phyloP scores from a whole-genome alignment of 2,113 vertebrate genomes.

The Rhinogobius similis region DNA sequence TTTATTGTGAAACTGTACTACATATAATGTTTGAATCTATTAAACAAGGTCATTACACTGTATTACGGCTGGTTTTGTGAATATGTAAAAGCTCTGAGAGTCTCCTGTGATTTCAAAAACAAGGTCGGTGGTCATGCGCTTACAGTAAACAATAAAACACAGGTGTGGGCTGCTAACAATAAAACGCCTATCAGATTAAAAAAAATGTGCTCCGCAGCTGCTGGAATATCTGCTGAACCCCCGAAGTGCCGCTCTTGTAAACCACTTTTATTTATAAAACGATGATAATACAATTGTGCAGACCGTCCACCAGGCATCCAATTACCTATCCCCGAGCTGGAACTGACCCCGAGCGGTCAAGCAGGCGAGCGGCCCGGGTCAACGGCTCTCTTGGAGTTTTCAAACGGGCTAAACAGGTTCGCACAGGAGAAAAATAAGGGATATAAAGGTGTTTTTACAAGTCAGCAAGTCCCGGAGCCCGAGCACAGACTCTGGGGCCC shows the following conservation, averaged over 20 bases:
- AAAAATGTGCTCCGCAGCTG: constrained; percentile 19
- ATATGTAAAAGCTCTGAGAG: neutral
- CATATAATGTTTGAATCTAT: neutral
- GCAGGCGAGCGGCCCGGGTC: constrained; percentile 55
- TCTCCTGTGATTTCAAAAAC: constrained; percentile 10
- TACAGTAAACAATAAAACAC: neutral
- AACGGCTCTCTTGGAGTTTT: constrained; percentile 46
- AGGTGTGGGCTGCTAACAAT: neutral
- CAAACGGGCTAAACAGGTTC: constrained; percentile 48
- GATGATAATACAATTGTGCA: constrained; percentile 47
- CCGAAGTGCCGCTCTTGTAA: constrained; percentile 39
- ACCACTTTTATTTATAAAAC: constrained; percentile 49
- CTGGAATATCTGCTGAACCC: constrained; percentile 53
- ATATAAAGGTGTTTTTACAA: constrained; percentile 56
- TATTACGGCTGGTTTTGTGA: neutral
- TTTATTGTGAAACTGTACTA: neutral
- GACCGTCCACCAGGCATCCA: constrained; percentile 36
- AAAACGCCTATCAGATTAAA: constrained; percentile 43
- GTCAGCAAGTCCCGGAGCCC: constrained; percentile 71
- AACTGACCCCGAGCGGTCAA: constrained; percentile 32
- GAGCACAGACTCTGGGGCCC: constrained; percentile 45
- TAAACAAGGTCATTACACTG: neutral
- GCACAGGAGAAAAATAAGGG: constrained; percentile 19
- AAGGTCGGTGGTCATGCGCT: constrained; percentile 29
- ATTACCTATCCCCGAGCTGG: constrained; percentile 44